Conservation (phyloP, 2,797 vertebrate species). For the Pangasius djambal region DNA sequence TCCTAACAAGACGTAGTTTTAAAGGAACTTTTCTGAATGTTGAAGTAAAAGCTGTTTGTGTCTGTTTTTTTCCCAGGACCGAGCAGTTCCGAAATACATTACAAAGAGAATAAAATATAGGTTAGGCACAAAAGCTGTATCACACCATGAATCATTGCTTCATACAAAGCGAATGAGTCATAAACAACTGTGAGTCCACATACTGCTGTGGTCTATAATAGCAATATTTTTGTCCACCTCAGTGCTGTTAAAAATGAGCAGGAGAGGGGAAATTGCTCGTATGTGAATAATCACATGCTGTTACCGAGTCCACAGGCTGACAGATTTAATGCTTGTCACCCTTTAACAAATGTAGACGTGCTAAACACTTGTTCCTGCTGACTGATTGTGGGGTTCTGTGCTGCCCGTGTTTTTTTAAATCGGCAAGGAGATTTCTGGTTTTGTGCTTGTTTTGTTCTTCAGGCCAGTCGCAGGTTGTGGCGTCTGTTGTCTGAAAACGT, state of each 20-base stretch:
- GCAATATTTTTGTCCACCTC: conserved; percentile 15
- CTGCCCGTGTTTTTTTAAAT: background rate
- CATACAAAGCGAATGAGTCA: conserved; percentile 41
- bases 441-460: background rate
- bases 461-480: background rate
- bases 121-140: conserved; percentile 15
- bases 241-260: background rate
- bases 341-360: conserved; percentile 9
- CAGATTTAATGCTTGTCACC: conserved; percentile 25
- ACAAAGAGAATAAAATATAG: conserved; percentile 25
- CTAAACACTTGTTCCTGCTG: conserved; percentile 29
- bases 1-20: background rate
- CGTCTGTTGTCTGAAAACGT: background rate
- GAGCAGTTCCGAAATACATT: background rate
- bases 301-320: conserved; percentile 1
- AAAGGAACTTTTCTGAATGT: background rate
- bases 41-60: background rate
- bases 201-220: background rate
- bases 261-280: conserved; percentile 2
- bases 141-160: conserved; percentile 30
- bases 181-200: conserved; percentile 24
- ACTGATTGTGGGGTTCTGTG: conserved; percentile 6
- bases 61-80: background rate
- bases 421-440: background rate
- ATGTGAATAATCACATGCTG: conserved; percentile 28